A percentile compares a stretch with the other conserved stretches of the same genome.
Evolutionary conservation across 2,888 invertebrate genomes (phyloP).

Genomic region (Lasioglossum pauxillum): DNA sequence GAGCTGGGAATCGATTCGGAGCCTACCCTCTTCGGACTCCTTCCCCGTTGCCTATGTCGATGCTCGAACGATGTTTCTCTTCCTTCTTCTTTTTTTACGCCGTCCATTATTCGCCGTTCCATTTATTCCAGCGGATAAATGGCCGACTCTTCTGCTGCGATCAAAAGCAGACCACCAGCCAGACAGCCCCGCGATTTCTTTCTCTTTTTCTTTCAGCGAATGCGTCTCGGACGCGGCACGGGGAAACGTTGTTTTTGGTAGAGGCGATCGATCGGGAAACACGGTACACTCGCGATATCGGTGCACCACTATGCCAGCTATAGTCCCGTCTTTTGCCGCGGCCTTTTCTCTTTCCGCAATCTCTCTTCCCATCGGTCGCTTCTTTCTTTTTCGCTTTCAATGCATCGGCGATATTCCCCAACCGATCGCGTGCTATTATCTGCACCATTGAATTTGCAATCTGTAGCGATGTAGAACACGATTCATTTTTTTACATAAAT

Average conservation of each 20-base stretch:
- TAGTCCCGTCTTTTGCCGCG: not conserved
- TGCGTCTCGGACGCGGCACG: not conserved
- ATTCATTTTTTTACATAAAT: not conserved
- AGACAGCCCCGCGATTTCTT: not conserved
- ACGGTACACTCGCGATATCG: not conserved
- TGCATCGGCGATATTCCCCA: too few species aligned
- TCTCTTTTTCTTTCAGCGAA: not conserved
- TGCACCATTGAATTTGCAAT: too few species aligned
- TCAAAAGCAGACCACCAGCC: slow-evolving; percentile 15
- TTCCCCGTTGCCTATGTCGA: not conserved
- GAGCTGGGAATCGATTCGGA: not conserved
- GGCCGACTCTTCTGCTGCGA: not conserved
- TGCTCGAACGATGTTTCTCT: not conserved
- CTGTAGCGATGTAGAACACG: too few species aligned
- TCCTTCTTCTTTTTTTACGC: not conserved
- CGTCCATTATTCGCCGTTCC: slow-evolving; percentile 25
- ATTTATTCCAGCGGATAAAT: slow-evolving; percentile 21
- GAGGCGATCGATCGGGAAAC: not conserved
- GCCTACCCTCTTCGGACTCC: too few species aligned
- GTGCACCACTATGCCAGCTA: not conserved
- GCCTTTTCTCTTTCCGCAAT: not conserved
- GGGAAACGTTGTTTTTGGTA: slow-evolving; percentile 8
- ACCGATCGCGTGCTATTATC: too few species aligned
- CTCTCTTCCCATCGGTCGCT: not conserved
- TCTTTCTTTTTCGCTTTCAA: not conserved